phyloP scores from a whole-genome alignment of 2,888 invertebrate genomes.

The Parnassius smintheus region DNA sequence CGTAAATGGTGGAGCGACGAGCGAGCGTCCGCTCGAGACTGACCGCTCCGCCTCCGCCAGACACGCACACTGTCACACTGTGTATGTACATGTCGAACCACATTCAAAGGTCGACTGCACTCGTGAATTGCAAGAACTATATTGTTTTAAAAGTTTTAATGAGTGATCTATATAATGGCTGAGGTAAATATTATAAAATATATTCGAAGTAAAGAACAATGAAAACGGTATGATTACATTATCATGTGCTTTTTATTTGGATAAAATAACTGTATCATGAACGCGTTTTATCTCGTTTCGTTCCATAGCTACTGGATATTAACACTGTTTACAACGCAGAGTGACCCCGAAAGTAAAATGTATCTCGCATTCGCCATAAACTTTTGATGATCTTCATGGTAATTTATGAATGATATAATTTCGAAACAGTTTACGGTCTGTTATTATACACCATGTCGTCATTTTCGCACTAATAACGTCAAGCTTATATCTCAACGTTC shows the following conservation, averaged over 20 bases:
- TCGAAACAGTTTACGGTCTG: background rate
- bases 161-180: too few species aligned
- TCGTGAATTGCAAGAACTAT: too few species aligned
- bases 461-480: slow-evolving; percentile 7
- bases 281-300: background rate
- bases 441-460: slow-evolving; percentile 8
- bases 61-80: too few species aligned
- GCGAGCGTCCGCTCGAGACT: too few species aligned
- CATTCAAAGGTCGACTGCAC: too few species aligned
- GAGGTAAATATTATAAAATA: too few species aligned
- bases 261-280: background rate
- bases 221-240: background rate
- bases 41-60: too few species aligned
- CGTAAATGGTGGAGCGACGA: too few species aligned
- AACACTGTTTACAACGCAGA: background rate
- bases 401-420: slow-evolving; percentile 21
- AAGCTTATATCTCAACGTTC: background rate
- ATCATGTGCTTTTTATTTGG: background rate
- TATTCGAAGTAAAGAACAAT: too few species aligned
- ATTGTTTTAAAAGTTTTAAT: too few species aligned
- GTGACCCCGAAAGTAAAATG: slow-evolving; percentile 17
- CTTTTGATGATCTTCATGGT: slow-evolving; percentile 15
- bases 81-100: too few species aligned
- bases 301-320: background rate
- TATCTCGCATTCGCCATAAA: slow-evolving; percentile 17